Base-by-base conservation (phyloP, 2,888 invertebrate species). In the Spilarctia lutea region DNA sequence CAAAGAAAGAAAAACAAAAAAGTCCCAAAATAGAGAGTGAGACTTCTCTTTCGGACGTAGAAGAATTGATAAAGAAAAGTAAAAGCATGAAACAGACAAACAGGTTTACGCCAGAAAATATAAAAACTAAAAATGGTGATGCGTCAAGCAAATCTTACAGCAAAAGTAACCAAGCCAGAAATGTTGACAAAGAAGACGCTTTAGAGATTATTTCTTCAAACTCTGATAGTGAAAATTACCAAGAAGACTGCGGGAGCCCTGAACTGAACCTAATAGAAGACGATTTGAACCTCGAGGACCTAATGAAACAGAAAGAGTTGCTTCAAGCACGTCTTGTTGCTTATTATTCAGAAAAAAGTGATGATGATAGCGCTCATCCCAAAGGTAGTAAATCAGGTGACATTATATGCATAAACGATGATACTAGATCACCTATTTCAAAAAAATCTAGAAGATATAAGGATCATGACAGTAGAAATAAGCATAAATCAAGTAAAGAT, bases 271-370 rank as follows among this genome's bases (percentile, higher is more conserved):
- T 98, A 75, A 97, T 98, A 75, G 98, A 98, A 90, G 98, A 98
- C 81, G 98, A 98, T 86, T 97, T 98, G 84, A 98, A 98, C 90
- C 93, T 98, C 45, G 98, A 98, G 88, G 98, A 98, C 82, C 94
- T 98, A 75, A 98, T 98, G 98, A 97, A 97, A 86, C 98, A 98
- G 90, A 98, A 98, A 93, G 98, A 98, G 87, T 86, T 97, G 66
- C 94, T 98, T 67, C 98, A 98, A 93, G 98, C 98, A 63, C 96
- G 97, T 56, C 94, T 98, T 68, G 97, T 97, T 68, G 98, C 98
- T 78, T 98, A 97, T 89, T 96, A 96, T 87, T 98, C 97, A 0
- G 97, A 97, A 80, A 96, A 94, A 79, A 96, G 97, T 52, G 96
- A 96, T 67, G 97, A 97, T 10, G 96, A 96, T 0, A 80, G 80